phyloP scores from a whole-genome alignment of 2,797 vertebrate species.

The Cynodonichthys magdalenae region DNA sequence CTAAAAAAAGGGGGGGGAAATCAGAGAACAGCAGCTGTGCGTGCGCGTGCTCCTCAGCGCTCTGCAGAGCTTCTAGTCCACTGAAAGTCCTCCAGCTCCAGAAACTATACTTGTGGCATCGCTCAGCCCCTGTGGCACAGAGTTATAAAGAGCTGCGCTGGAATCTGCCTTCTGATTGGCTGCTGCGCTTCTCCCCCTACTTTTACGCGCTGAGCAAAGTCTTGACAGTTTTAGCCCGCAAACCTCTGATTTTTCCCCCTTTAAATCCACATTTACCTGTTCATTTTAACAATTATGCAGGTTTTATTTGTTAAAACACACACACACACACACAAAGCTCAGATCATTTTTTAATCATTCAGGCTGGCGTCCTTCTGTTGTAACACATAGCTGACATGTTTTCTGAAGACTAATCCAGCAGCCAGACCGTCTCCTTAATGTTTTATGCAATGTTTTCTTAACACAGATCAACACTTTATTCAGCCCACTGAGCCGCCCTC shows the following conservation, averaged over 20 bases:
- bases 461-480: conserved; percentile 64
- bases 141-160: conserved; percentile 90
- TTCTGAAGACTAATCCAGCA: conserved; percentile 49
- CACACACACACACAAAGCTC: no score
- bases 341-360: no score
- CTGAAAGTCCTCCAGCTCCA: conserved; percentile 66
- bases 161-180: conserved; percentile 91
- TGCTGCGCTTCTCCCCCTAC: conserved; percentile 52
- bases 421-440: conserved; percentile 64
- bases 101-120: conserved; percentile 77
- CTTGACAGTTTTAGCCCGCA: conserved; percentile 59
- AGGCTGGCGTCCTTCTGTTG: conserved; percentile 3
- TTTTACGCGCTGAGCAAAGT: conserved; percentile 85
- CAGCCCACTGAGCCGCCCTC: conserved; percentile 47
- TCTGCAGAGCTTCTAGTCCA: conserved; percentile 61
- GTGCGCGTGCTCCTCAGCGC: conserved; percentile 53
- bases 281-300: conserved; percentile 7
- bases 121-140: conserved; percentile 85
- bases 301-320: neutral
- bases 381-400: conserved; percentile 21
- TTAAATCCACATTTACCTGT: conserved; percentile 60
- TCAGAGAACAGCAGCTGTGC: conserved; percentile 18
- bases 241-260: conserved; percentile 10
- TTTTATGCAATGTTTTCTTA: conserved; percentile 74
- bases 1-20: conserved; percentile 8